Conservation (phyloP, 2,888 invertebrate genomes). For the Lottia scabra region DNA sequence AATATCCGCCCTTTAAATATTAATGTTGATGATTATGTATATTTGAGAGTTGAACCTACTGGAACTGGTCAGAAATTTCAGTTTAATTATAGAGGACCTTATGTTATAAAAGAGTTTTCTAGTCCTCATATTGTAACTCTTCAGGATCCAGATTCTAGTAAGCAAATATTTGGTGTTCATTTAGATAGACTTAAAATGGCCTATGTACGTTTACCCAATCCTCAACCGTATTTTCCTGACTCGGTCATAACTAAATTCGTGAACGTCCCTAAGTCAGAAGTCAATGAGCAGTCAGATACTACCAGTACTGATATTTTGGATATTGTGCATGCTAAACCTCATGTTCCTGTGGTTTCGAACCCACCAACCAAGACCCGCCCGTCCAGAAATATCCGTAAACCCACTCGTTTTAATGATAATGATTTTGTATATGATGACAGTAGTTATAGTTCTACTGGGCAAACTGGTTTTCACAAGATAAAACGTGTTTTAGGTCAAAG, state of each 20-base stretch:
- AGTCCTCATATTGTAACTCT: not conserved
- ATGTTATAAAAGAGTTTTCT: not conserved
- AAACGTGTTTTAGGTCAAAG: too few species aligned
- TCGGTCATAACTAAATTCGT: not conserved
- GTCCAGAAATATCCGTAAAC: too few species aligned
- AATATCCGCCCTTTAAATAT: not conserved
- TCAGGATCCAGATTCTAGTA: not conserved
- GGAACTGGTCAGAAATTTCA: slow-evolving; percentile 3
- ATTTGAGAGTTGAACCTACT: not conserved
- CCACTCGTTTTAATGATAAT: too few species aligned
- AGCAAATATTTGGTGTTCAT: not conserved
- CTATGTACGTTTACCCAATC: slow-evolving; percentile 4
- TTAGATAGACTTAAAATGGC: slow-evolving; percentile 5
- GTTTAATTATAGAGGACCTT: not conserved
- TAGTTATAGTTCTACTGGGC: too few species aligned
- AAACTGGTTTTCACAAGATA: too few species aligned
- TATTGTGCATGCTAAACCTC: too few species aligned
- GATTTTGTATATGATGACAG: too few species aligned
- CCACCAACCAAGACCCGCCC: too few species aligned
- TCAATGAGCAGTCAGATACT: too few species aligned
- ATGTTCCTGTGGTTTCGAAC: too few species aligned
- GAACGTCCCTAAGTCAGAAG: too few species aligned
- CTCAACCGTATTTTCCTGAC: not conserved
- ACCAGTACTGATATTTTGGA: too few species aligned
- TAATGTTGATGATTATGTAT: slow-evolving; percentile 10